Percentiles rank a stretch among this genome's conserved stretches.
phyloP scores from a whole-genome alignment of 1,140 invertebrate species.

The Belonocnema kinseyi region DNA sequence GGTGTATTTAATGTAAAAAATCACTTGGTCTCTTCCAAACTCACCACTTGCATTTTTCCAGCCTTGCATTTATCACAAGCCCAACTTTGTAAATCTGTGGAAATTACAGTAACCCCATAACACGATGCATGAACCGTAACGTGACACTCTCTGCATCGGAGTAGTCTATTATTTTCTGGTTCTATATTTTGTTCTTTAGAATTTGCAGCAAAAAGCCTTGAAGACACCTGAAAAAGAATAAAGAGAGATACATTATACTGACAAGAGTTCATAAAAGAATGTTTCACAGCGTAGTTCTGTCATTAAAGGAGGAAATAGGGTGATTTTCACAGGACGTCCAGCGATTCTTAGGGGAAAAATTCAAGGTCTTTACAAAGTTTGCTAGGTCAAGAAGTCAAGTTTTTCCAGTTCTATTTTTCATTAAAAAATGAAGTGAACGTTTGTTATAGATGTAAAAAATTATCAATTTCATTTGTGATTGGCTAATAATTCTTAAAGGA shows the following conservation, averaged over 20 bases:
- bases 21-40: conserved; percentile 34
- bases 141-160: conserved; percentile 72
- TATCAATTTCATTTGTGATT: no score
- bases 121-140: conserved; percentile 75
- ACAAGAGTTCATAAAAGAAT: not conserved
- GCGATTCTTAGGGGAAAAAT: no score
- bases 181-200: conserved; percentile 68
- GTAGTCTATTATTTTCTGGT: conserved; percentile 69
- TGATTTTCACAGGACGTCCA: no score
- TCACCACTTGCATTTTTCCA: conserved; percentile 64
- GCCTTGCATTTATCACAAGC: conserved; percentile 75
- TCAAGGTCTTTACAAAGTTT: no score
- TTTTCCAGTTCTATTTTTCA: no score
- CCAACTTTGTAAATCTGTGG: conserved; percentile 70
- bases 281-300: not conserved
- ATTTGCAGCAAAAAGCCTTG: conserved; percentile 68
- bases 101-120: conserved; percentile 71
- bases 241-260: conserved; percentile 14
- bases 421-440: no score
- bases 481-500: no score
- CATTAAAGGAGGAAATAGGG: not conserved
- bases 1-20: not conserved
- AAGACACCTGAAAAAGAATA: conserved; percentile 61
- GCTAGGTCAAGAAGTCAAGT: no score
- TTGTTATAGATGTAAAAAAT: no score